These are phyloP conservation scores for Hydropsyche betteni DNA, from an alignment of 2,888 invertebrate species.

Conservation along the genomic window DNA sequence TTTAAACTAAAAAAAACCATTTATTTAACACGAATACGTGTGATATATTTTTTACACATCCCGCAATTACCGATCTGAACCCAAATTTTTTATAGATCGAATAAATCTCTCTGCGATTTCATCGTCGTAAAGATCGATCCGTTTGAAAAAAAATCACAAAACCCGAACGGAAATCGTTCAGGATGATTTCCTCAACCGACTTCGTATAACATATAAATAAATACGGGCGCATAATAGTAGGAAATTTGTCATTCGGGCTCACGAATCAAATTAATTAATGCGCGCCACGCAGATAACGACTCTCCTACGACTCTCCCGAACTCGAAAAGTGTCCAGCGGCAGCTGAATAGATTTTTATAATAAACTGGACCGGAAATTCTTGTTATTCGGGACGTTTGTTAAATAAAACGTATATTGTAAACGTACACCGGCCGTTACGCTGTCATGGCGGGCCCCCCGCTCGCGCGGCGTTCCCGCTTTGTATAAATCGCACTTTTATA, in stretches of 20 bases:
- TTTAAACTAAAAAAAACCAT: too few species aligned
- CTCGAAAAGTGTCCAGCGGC: constrained; percentile 19
- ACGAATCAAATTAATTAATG: neutral
- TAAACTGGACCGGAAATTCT: constrained; percentile 49
- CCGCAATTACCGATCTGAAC: too few species aligned
- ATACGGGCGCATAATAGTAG: neutral
- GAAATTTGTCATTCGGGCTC: constrained; percentile 1
- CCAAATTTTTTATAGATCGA: neutral
- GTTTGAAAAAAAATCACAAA: neutral
- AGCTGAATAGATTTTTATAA: constrained; percentile 41
- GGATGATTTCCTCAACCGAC: constrained; percentile 7
- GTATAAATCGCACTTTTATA: constrained; percentile 40
- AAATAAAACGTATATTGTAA: constrained; percentile 36
- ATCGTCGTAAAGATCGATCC: neutral
- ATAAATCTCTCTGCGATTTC: constrained; percentile 8
- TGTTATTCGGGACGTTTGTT: constrained; percentile 49
- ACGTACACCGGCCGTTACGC: constrained; percentile 41
- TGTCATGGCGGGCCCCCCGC: constrained; percentile 36
- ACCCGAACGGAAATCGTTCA: constrained; percentile 39
- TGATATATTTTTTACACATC: too few species aligned
- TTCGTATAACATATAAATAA: too few species aligned
- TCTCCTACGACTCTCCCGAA: neutral
- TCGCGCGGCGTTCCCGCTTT: constrained; percentile 16
- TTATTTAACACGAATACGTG: too few species aligned
- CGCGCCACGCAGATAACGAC: constrained; percentile 4